Base-by-base conservation (phyloP, 2,888 invertebrate species). In the Brachyopa scutellaris region DNA sequence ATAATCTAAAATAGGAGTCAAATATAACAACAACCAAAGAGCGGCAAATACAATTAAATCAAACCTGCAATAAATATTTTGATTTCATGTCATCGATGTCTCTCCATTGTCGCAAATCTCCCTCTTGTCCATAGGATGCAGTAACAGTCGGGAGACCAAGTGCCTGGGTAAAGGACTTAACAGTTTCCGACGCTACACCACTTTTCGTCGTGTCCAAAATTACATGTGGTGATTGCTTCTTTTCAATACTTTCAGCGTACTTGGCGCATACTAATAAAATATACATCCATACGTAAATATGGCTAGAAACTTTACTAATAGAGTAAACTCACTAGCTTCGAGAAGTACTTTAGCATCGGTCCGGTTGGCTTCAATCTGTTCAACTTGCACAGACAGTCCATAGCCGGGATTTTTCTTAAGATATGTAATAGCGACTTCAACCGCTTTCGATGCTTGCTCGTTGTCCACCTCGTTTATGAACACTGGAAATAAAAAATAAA, bases 61-160 rank as follows among this genome's bases (percentile, higher is more conserved):
- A 33, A 64, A 90, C 88, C 78, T 97, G 97, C 6, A 97, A 91
- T 23, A 97, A 91, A 90, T 95, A 97, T 85, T 94, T 93, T 61
- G 93, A 92, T 87, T 96, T 95, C 67, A 93, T 93, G 0, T 92
- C 92, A 61, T 93, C 92, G 66, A 97, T 90, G 82, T 94, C 93
- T 26, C 95, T 92, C 97, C 97, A 97, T 87, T 96, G 95, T 57
- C 95, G 89, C 49, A 97, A 90, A 90, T 97, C 97, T 0, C 95
- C 96, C 40, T 93, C 93, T 88, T 96, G 96, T 0, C 97, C 97
- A 87, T 95, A 97, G 5, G 97, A 96, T 0, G 95, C 95, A 73
- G 95, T 95, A 47, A 97, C 92, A 0, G 97, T 97, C 0, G 97
- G 97, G 84, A 97, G 88, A 0, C 93, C 95, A 67, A 97, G 89